Percentiles rank a stretch among this genome's conserved stretches.
These are phyloP conservation scores for Halocaridina rubra DNA, from an alignment of 2,888 invertebrate genomes.

Conservation along the genomic window DNA sequence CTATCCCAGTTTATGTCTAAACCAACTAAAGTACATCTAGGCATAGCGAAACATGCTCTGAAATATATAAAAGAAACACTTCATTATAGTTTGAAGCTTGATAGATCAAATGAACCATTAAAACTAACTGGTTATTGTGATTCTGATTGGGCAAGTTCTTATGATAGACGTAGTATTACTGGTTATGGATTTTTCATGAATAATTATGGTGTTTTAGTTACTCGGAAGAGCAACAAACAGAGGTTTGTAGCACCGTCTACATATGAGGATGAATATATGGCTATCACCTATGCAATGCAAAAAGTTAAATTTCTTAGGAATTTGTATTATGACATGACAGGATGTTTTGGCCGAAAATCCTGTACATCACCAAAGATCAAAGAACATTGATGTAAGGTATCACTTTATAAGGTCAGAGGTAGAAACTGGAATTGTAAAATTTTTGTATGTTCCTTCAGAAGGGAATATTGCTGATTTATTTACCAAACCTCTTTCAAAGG, in stretches of 20 bases:
- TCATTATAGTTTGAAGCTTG: neutral
- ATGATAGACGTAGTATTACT: neutral
- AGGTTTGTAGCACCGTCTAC: neutral
- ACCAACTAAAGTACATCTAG: neutral
- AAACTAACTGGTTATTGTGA: constrained; percentile 5
- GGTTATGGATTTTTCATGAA: neutral
- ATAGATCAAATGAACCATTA: neutral
- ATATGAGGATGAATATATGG: neutral
- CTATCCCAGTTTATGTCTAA: neutral
- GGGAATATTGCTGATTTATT: neutral
- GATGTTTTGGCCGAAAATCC: neutral
- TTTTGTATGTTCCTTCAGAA: neutral
- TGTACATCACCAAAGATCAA: neutral
- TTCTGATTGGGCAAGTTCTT: neutral
- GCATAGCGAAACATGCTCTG: constrained; percentile 12
- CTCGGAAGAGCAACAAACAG: neutral
- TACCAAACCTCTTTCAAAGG: neutral
- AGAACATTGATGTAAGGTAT: neutral
- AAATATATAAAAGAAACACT: constrained; percentile 16
- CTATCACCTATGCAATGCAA: neutral
- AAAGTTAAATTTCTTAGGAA: neutral
- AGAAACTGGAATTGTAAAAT: neutral
- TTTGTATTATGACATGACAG: neutral
- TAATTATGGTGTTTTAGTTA: neutral
- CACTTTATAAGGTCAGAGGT: neutral